These are phyloP conservation scores for Cyrtodaria siliqua DNA, from an alignment of 2,888 invertebrate species.

Conservation along the genomic window DNA sequence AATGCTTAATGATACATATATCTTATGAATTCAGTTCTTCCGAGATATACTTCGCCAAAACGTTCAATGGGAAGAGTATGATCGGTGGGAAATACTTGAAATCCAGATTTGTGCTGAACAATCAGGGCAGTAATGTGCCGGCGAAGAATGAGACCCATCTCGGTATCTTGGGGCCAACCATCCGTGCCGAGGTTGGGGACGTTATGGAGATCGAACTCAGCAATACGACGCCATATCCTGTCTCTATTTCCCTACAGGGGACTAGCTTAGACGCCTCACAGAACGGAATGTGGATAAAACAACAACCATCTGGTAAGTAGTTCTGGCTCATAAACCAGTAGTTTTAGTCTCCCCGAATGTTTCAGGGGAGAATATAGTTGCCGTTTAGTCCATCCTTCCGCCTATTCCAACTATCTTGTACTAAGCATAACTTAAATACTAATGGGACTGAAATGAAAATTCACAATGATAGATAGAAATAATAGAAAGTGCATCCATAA, in stretches of 20 bases:
- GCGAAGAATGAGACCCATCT: slow-evolving; percentile 43
- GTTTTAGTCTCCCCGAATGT: too few species aligned
- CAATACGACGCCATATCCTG: slow-evolving; percentile 36
- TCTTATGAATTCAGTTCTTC: slow-evolving; percentile 43
- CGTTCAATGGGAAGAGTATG: neutral
- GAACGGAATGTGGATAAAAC: slow-evolving; percentile 50
- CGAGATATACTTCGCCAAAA: slow-evolving; percentile 9
- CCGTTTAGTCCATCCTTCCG: too few species aligned
- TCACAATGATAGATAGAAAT: too few species aligned
- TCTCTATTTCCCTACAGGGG: slow-evolving; percentile 46
- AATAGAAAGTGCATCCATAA: too few species aligned
- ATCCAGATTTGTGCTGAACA: slow-evolving; percentile 40
- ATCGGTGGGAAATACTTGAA: slow-evolving; percentile 25
- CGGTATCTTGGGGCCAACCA: slow-evolving; percentile 72
- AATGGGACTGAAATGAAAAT: too few species aligned
- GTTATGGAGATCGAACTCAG: slow-evolving; percentile 53
- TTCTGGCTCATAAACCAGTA: too few species aligned
- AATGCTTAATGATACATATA: too few species aligned
- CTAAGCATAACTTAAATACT: too few species aligned
- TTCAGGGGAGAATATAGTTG: too few species aligned
- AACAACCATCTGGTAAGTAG: too few species aligned
- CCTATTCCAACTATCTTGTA: too few species aligned
- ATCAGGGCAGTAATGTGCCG: slow-evolving; percentile 38
- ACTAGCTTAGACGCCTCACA: slow-evolving; percentile 50
- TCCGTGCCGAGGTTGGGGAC: slow-evolving; percentile 77